Evolutionary conservation across 2,113 vertebrate genomes (phyloP).

Genomic region (Saguinus imperator): DNA sequence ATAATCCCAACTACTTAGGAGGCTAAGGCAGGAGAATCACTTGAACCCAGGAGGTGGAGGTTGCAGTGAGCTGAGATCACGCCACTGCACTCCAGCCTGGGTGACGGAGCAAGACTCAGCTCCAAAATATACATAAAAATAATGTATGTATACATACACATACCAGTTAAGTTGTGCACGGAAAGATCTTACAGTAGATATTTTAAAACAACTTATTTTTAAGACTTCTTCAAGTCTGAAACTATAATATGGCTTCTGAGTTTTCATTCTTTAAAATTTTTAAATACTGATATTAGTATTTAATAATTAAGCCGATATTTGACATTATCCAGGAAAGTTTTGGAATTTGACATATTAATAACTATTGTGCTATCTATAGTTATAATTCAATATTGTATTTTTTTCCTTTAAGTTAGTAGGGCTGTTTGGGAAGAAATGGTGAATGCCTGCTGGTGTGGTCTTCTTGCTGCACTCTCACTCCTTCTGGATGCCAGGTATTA

Average conservation of each 20-base stretch:
- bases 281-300: not conserved
- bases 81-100: too few relatives aligned
- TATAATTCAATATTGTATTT: constrained; percentile 32
- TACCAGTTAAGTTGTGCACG: not conserved
- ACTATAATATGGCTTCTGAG: not conserved
- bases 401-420: constrained; percentile 87
- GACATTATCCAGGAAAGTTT: not conserved
- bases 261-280: constrained; percentile 22
- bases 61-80: too few relatives aligned
- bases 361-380: not conserved
- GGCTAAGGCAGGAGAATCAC: too few relatives aligned
- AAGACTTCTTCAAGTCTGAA: constrained; percentile 40
- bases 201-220: constrained; percentile 30
- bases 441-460: constrained; percentile 97
- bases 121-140: too few relatives aligned
- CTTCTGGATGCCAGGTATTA: constrained; percentile 97
- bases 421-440: constrained; percentile 99
- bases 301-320: constrained; percentile 17
- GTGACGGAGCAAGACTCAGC: too few relatives aligned
- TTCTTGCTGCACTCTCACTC: constrained; percentile 96
- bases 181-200: not conserved
- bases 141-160: too few relatives aligned
- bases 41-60: too few relatives aligned
- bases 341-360: not conserved
- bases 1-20: too few relatives aligned